These are phyloP conservation scores for Tautogolabrus adspersus DNA, from an alignment of 2,113 vertebrate genomes.

Conservation along the genomic window DNA sequence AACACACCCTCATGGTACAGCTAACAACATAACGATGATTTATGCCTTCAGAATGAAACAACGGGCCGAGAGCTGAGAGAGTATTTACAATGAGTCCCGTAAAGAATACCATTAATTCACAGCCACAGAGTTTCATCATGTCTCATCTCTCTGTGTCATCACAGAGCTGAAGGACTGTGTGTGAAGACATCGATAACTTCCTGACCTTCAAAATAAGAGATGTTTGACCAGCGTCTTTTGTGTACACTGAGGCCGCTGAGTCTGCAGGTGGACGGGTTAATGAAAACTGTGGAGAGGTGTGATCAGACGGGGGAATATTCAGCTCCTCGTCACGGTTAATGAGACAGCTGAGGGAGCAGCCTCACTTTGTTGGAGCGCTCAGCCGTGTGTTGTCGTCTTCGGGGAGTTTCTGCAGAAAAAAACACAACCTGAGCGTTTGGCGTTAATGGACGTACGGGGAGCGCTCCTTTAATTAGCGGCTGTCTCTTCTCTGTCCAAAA, in stretches of 20 bases:
- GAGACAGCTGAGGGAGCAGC: constrained; percentile 3
- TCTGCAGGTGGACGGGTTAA: neutral
- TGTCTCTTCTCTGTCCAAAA: neutral
- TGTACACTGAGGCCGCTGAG: neutral
- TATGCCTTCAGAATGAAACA: too few species aligned
- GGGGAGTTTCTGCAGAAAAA: neutral
- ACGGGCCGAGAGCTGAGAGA: too few species aligned
- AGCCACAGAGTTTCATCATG: too few species aligned
- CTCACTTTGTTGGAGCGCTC: neutral
- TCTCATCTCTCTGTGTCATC: neutral
- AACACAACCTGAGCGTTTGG: neutral
- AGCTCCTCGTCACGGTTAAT: neutral
- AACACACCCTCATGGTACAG: too few species aligned
- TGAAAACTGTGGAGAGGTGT: neutral
- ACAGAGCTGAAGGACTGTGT: neutral
- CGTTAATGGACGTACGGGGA: neutral
- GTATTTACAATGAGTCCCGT: too few species aligned
- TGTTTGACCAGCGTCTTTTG: neutral
- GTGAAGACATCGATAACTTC: neutral
- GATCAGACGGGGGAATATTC: neutral
- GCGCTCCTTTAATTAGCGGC: constrained; percentile 19
- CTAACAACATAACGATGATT: too few species aligned
- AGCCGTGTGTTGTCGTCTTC: neutral
- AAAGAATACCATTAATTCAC: too few species aligned
- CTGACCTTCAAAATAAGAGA: neutral